Conservation (phyloP, 2,888 invertebrate species). For the Peribatodes rhomboidaria region DNA sequence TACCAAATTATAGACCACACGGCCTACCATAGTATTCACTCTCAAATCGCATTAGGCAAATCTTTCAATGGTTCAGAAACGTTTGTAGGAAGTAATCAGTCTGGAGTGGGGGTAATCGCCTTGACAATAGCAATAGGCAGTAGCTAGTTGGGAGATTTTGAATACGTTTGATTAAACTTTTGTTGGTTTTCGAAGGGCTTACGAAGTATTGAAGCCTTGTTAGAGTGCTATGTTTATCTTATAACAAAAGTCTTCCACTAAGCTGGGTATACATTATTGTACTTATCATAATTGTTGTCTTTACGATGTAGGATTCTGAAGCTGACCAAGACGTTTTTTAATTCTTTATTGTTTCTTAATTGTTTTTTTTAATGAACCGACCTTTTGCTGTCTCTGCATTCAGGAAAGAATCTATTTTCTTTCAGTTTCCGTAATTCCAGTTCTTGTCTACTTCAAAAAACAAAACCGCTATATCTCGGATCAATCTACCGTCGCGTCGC, state of each 20-base stretch:
- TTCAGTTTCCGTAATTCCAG: constrained; percentile 9
- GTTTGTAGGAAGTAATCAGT: constrained; percentile 65
- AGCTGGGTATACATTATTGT: not conserved
- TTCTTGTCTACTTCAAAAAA: constrained; percentile 29
- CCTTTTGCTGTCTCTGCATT: not conserved
- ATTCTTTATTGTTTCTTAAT: not conserved
- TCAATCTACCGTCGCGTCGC: constrained; percentile 37
- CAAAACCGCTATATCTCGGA: constrained; percentile 32
- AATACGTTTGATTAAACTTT: constrained; percentile 10
- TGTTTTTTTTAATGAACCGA: not conserved
- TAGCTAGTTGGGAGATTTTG: constrained; percentile 13
- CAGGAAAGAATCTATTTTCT: not conserved
- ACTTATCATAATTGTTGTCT: not conserved
- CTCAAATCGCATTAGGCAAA: constrained; percentile 70
- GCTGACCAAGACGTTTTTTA: not conserved
- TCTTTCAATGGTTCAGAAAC: constrained; percentile 66
- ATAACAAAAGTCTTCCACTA: not conserved
- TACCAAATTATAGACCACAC: constrained; percentile 64
- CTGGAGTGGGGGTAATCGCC: constrained; percentile 12
- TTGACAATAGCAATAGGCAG: constrained; percentile 35
- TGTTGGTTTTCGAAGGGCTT: constrained; percentile 12
- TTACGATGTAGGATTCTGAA: not conserved
- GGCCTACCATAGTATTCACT: constrained; percentile 60
- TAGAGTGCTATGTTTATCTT: constrained; percentile 1
- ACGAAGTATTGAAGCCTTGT: constrained; percentile 3